A percentile compares a stretch with the other conserved stretches of the same genome.
Evolutionary conservation across 30 jellyfish, hydroid and myxozoan genomes (phyloP).

Genomic region (Catostylus mosaicus): DNA sequence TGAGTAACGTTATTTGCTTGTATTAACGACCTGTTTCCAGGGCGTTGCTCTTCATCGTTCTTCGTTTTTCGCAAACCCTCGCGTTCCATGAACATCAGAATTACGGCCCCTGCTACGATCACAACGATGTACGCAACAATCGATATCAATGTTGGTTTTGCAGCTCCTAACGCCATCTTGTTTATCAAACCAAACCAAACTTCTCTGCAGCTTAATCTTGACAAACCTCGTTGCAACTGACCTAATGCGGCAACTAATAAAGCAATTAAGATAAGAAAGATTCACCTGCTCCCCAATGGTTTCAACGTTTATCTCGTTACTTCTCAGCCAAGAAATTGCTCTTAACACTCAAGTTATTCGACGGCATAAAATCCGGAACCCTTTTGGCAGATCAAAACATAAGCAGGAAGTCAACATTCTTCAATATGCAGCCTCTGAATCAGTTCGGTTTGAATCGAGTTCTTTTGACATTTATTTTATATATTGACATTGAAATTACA

Average conservation of each 20-base stretch:
- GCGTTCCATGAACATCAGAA: conserved; percentile 52
- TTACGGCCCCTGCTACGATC: conserved; percentile 32
- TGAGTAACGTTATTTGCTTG: conserved; percentile 8
- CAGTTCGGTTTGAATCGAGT: too few species aligned
- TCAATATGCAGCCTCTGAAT: not conserved
- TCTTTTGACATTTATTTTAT: too few species aligned
- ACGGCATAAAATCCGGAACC: not conserved
- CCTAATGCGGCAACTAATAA: not conserved
- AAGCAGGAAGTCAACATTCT: not conserved
- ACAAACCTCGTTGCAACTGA: not conserved
- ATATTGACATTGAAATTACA: too few species aligned
- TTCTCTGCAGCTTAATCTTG: not conserved
- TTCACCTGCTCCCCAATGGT: conserved; percentile 1
- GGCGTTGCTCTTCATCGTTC: conserved; percentile 17
- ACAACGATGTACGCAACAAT: conserved; percentile 30
- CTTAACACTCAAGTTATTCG: not conserved
- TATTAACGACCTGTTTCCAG: not conserved
- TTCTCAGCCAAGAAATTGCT: not conserved
- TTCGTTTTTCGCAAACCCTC: conserved; percentile 21
- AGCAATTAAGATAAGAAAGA: not conserved
- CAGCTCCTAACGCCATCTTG: conserved; percentile 43
- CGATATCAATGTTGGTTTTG: conserved; percentile 38
- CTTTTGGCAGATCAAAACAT: not conserved
- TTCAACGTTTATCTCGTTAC: not conserved
- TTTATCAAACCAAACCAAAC: not conserved